Base-by-base conservation (phyloP, 2,888 invertebrate genomes). In the Hipparchia sbordonii region DNA sequence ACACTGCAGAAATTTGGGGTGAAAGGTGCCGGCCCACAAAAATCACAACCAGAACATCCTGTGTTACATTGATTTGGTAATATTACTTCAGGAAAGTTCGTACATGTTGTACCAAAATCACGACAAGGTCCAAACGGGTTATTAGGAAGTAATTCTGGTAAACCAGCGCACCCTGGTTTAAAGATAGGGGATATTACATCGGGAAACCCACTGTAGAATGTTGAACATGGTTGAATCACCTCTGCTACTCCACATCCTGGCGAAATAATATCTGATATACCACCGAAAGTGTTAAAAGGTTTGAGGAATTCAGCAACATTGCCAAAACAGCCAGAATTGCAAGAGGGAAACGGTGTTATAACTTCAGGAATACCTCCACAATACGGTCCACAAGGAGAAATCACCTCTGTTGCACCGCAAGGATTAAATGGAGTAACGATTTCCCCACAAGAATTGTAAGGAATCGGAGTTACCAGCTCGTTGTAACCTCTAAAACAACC, bases 121-220 rank as follows among this genome's bases (percentile, higher is more conserved):
- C 48, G 63, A 51, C 63, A 23, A 13, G 23, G 12, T 9, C 51
- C 23, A 33, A 52, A 33, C 6, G 63, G 33, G 13, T 51, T 65
- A 23, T 6, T 0, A 2, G 63, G 63, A 33, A 23, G 8, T 2
- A 65, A 6, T 65, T 65, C 51, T 65, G 63, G 51, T 23, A 48
- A 9, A 13, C 63, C 51, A 52, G 12, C 65, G 52, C 65, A 65
- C 10, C 52, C 51, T 23, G 65, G 33, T 3, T 33, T 33, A 33
- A 7, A 52, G 12, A 67, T 45, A 2, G 72, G 72, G 8, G 72
- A 60, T 9, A 73, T 69, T 0, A 76, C 59, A n/a, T 77, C 77
- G 6, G 70, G 13, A 59, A 59, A 7, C 9, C 52, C 61, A 9
- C 45, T 9, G 12, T 52, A 61, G 48, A 6, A 69, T 9, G n/a